Evolutionary conservation across 2,888 invertebrate genomes (phyloP).

Genomic region (Matsumyia berberina): DNA sequence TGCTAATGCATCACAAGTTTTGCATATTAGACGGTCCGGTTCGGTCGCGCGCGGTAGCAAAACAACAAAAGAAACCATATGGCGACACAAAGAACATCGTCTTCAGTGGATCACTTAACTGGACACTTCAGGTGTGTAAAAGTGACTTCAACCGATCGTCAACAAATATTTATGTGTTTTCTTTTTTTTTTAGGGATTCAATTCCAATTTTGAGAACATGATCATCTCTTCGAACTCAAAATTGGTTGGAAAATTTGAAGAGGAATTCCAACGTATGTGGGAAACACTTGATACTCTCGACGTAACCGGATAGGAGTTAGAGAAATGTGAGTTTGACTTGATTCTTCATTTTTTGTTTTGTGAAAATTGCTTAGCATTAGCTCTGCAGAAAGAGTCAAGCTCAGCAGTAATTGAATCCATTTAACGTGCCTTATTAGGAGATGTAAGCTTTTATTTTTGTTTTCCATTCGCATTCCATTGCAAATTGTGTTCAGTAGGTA

Average conservation of each 20-base stretch:
- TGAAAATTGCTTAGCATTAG: background rate
- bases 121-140: conserved; percentile 56
- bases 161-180: background rate
- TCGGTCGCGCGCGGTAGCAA: conserved; percentile 75
- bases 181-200: conserved; percentile 79
- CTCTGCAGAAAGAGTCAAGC: background rate
- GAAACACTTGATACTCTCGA: conserved; percentile 68
- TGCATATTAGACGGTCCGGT: conserved; percentile 80
- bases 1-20: conserved; percentile 83
- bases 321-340: conserved; percentile 56
- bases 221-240: conserved; percentile 79
- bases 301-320: background rate
- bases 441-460: no score
- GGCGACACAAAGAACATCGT: conserved; percentile 7
- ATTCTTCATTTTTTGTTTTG: no score
- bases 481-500: background rate
- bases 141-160: background rate
- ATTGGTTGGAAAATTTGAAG: conserved; percentile 77
- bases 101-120: conserved; percentile 60
- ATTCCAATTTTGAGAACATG: conserved; percentile 82
- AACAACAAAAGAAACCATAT: background rate
- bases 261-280: conserved; percentile 83
- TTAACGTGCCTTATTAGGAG: background rate
- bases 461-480: background rate
- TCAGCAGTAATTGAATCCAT: background rate